Base-by-base conservation (phyloP, 2,888 invertebrate species). In the Andricus curvator region DNA sequence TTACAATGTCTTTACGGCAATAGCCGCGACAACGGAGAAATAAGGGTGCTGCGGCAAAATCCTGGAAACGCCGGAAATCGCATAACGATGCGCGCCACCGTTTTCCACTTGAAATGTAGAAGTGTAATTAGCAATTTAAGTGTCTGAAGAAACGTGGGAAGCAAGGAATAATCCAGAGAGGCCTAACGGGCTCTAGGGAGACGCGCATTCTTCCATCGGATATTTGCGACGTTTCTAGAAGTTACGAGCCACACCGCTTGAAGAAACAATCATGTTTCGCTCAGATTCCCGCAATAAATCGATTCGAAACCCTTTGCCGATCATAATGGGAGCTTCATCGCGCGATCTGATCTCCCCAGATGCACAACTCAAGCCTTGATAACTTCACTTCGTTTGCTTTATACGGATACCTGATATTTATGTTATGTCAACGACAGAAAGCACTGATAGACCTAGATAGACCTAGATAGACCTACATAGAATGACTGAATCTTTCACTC, bases 251-350 rank as follows among this genome's bases (percentile, higher is more conserved):
- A 51, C 51, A 70, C 20, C 51, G 51, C 51, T 25, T 48, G 51
- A 70, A 70, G 70, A 70, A 70, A 51, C 70, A 70, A 70, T 70
- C 70, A 70, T 70, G 70, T 70, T 70, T 70, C 70, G 25, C 51
- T 70, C 48, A 29, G 70, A 70, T 70, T 70, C 70, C 29, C 25
- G 70, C 70, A 51, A 70, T 70, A 70, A 70, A 70, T 70, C 70
- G 48, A 70, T 29, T 70, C 70, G 48, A 51, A 48, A 70, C 20
- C 70, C 70, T 51, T 51, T 51, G 51, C 70, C 70, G 70, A 70
- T 70, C 51, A 70, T 70, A 70, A 70, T 70, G 51, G 70, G 29
- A 70, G 51, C 51, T 70, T 70, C 51, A 70, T 51, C 70, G 70
- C 51, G 70, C 70, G 70, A 70, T 70, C 70, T 51, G 48, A 70